Conservation (phyloP, 2,113 vertebrate species). For the Chionomys nivalis region DNA sequence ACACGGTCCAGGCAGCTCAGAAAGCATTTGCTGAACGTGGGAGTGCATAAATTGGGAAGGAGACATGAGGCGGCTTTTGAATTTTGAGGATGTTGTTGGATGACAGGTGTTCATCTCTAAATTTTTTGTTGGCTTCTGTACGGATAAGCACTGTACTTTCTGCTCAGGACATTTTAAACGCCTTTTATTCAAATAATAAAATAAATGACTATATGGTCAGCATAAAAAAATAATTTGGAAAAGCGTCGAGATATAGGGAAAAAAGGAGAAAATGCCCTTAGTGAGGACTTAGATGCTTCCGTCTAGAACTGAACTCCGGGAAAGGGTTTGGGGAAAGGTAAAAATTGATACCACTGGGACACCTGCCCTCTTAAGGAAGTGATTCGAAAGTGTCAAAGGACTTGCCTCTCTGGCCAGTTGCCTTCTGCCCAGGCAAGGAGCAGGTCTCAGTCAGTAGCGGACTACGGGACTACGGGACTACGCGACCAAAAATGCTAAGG, state of each 20-base stretch:
- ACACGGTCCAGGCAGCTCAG: too few species aligned
- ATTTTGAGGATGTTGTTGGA: neutral
- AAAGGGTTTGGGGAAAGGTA: neutral
- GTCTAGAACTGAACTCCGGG: neutral
- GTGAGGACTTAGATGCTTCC: neutral
- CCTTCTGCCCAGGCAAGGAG: neutral
- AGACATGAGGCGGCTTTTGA: neutral
- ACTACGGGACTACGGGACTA: neutral
- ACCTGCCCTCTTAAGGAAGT: neutral
- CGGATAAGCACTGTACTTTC: neutral
- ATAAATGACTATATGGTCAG: neutral
- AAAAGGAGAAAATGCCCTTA: neutral
- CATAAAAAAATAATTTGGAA: neutral
- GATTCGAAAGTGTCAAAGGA: neutral
- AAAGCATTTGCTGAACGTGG: neutral
- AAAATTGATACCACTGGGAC: neutral
- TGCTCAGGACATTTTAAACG: neutral
- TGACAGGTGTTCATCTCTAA: neutral
- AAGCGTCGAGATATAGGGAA: neutral
- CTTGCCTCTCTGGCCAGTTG: neutral
- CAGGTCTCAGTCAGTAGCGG: accelerated
- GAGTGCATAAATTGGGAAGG: neutral
- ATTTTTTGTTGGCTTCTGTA: neutral
- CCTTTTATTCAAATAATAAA: neutral
- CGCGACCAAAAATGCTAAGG: neutral